Base-by-base conservation (phyloP, 2,888 invertebrate genomes). In the Pycnomerus fuliginosus region DNA sequence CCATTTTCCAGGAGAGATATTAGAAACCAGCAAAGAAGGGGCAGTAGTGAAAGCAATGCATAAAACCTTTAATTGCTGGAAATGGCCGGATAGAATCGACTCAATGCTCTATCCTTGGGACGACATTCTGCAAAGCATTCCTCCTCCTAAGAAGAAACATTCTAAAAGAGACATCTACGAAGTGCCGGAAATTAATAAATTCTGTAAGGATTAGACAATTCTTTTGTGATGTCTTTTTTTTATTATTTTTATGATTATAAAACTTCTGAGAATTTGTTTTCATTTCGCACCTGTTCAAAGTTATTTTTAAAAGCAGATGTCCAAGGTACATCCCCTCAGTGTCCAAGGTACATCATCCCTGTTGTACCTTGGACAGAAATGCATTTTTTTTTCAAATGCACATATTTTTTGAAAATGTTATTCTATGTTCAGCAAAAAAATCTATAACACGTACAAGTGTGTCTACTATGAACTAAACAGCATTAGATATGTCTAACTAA, bases 11-110 rank as follows among this genome's bases (percentile, higher is more conserved):
- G 45, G 45, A 7, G 2, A 40, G 31, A 45, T 40, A 20, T 16
- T 42, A 3, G 25, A 13, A 25, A 30, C 43, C 24, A 38, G 15
- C 7, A 38, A 32, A 11, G 16, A 28, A 24, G 15, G 23, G 8
- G 42, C 33, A 8, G 23, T 31, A 7, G 33, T 38, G 24, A 47
- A 38, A n/a, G 27, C 47, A 11, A 38, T 43, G 47, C 25, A 43
- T 14, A 43, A 47, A 34, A 43, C 47, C 13, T 23, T 47, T 15
- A 47, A 43, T 38, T 16, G 25, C 11, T 43, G 43, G 42, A 47
- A 47, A 29, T 38, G 47, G 47, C 47, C 47, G 5, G 11, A 43
- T 27, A 37, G 28, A 16, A 20, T n/a, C n/a, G 43, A 47, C 22
- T 15, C 22, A 35, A 24, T 36, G 20, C 7, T 11, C 15, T 42